Conservation (phyloP, 2,888 invertebrate species). For the Pyrrhia umbra region DNA sequence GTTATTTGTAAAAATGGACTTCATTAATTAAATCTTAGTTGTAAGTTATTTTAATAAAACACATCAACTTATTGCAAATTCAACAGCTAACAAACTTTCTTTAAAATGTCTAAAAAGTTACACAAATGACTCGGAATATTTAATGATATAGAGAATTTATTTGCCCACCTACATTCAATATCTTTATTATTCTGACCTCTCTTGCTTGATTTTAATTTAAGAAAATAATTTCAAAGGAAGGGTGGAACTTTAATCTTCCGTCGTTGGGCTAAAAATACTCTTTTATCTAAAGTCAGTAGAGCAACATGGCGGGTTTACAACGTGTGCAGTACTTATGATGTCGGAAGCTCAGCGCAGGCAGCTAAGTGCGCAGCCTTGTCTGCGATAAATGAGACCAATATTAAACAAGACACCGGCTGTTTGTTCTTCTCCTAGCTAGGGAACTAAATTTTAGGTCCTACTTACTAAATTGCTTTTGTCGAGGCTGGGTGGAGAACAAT, state of each 20-base stretch:
- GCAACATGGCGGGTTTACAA: conserved; percentile 23
- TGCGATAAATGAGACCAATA: conserved; percentile 55
- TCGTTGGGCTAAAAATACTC: conserved; percentile 33
- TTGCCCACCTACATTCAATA: neutral
- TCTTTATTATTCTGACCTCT: neutral
- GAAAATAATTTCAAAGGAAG: neutral
- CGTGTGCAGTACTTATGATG: conserved; percentile 31
- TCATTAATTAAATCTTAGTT: conserved; percentile 16
- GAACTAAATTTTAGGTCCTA: neutral
- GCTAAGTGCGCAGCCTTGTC: conserved; percentile 37
- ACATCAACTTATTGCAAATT: conserved; percentile 24
- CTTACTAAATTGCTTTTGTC: conserved; percentile 13
- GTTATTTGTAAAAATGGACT: conserved; percentile 20
- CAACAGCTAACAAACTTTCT: conserved; percentile 1
- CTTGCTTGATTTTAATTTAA: neutral
- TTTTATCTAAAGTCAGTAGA: conserved; percentile 24
- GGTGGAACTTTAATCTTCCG: conserved; percentile 6
- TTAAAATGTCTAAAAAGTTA: neutral
- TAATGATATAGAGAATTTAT: neutral
- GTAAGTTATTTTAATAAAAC: conserved; percentile 14
- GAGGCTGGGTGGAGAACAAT: too few species aligned
- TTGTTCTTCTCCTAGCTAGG: conserved; percentile 18
- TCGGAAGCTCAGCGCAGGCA: conserved; percentile 20
- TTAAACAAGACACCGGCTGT: conserved; percentile 57
- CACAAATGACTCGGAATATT: neutral